phyloP scores from a whole-genome alignment of 2,113 vertebrate species.

The Brachypteracias leptosomus region DNA sequence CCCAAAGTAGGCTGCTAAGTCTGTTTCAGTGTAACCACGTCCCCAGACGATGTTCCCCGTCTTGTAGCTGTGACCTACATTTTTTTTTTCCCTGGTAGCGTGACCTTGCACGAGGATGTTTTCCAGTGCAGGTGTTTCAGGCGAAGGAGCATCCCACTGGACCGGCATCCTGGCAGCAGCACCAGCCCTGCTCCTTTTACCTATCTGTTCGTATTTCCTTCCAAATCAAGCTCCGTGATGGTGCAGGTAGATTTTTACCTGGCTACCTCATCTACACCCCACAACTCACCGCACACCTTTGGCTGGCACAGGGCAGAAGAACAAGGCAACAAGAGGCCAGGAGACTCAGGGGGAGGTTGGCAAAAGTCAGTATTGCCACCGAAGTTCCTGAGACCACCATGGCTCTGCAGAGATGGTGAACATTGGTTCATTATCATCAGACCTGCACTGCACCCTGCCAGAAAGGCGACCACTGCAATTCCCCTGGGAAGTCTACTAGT shows the following conservation, averaged over 20 bases:
- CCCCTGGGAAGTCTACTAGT: neutral
- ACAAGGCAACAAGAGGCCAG: neutral
- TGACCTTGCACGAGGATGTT: slow-evolving; percentile 30
- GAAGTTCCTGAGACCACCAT: accelerated
- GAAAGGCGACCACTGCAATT: neutral
- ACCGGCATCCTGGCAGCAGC: accelerated
- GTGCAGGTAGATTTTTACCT: neutral
- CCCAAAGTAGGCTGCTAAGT: slow-evolving; percentile 23
- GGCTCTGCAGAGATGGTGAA: neutral
- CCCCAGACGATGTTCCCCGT: neutral
- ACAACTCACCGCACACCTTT: neutral
- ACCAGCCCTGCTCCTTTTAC: neutral
- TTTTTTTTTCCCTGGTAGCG: neutral
- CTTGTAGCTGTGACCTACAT: slow-evolving; percentile 59
- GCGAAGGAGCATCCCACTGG: accelerated
- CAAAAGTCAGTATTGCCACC: neutral
- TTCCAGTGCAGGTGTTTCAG: neutral
- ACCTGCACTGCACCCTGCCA: neutral
- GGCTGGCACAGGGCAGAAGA: neutral
- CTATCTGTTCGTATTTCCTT: accelerated
- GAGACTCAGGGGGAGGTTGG: neutral
- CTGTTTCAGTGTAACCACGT: slow-evolving; percentile 20
- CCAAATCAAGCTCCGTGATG: neutral
- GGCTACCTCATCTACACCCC: neutral
- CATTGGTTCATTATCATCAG: neutral